Percentiles rank a stretch among this genome's conserved stretches.
phyloP scores from a whole-genome alignment of 2,797 vertebrate species.

The Sitta carolinensis region DNA sequence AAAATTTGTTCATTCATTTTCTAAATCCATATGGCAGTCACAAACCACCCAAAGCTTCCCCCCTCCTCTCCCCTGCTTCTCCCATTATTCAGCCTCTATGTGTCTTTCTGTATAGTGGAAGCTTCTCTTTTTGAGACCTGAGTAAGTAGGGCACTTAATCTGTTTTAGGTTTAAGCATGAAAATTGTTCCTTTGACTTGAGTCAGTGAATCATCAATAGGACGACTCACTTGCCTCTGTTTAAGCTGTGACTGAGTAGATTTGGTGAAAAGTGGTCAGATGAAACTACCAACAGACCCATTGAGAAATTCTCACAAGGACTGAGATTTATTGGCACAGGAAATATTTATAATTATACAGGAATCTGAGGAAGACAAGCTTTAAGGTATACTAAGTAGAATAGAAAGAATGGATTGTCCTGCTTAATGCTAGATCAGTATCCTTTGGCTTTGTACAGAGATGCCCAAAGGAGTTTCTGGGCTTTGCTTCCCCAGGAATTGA shows the following conservation, averaged over 20 bases:
- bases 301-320: neutral
- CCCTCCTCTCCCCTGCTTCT: neutral
- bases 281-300: neutral
- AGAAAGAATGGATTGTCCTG: neutral
- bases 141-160: neutral
- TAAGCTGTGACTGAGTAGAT: neutral
- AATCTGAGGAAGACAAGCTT: neutral
- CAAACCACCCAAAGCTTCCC: neutral
- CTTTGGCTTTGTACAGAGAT: neutral
- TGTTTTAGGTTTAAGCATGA: neutral
- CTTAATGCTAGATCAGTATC: neutral
- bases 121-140: neutral
- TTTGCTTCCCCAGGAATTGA: neutral
- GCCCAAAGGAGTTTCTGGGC: neutral
- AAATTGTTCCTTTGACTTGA: neutral
- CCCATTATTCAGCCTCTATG: neutral
- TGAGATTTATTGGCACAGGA: neutral
- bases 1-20: constrained; percentile 16
- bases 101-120: neutral
- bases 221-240: neutral
- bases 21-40: neutral
- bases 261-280: neutral
- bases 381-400: neutral
- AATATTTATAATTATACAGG: neutral
- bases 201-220: neutral